A percentile compares a stretch with the other conserved stretches of the same genome.
These are phyloP conservation scores for Campoletis sonorensis DNA, from an alignment of 1,140 invertebrate genomes.

Conservation along the genomic window DNA sequence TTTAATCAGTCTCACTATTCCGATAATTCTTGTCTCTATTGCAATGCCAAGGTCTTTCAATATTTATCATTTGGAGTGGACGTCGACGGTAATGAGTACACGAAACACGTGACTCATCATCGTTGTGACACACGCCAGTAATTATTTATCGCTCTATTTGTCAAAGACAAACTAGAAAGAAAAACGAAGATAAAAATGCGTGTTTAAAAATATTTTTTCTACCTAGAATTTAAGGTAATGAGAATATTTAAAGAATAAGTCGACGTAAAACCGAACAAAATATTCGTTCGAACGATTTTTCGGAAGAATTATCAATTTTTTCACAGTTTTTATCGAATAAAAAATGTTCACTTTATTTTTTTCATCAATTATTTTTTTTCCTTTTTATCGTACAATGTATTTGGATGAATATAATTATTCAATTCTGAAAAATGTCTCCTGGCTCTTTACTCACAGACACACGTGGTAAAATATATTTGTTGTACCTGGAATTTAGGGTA, in stretches of 20 bases:
- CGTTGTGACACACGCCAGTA: conserved; percentile 55
- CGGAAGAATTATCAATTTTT: too few relatives aligned
- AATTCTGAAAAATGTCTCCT: neutral
- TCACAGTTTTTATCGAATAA: neutral
- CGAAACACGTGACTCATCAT: conserved; percentile 62
- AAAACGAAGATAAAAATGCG: neutral
- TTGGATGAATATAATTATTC: neutral
- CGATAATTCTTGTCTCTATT: conserved; percentile 62
- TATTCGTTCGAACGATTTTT: conserved; percentile 3
- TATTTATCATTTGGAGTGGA: conserved; percentile 59
- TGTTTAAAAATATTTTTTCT: too few relatives aligned
- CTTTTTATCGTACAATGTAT: neutral
- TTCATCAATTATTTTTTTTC: neutral
- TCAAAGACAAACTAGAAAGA: conserved; percentile 5
- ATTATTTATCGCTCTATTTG: neutral
- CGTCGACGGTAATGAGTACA: conserved; percentile 28
- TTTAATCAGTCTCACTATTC: conserved; percentile 66
- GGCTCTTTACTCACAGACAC: neutral
- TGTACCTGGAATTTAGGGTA: too few relatives aligned
- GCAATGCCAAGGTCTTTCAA: conserved; percentile 67
- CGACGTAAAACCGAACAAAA: conserved; percentile 19
- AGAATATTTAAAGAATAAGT: neutral
- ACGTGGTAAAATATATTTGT: conserved; percentile 19
- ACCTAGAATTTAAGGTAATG: too few relatives aligned
- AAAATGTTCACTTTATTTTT: conserved; percentile 15